These are phyloP conservation scores for Parnassius glacialis DNA, from an alignment of 2,888 invertebrate species.

Conservation along the genomic window DNA sequence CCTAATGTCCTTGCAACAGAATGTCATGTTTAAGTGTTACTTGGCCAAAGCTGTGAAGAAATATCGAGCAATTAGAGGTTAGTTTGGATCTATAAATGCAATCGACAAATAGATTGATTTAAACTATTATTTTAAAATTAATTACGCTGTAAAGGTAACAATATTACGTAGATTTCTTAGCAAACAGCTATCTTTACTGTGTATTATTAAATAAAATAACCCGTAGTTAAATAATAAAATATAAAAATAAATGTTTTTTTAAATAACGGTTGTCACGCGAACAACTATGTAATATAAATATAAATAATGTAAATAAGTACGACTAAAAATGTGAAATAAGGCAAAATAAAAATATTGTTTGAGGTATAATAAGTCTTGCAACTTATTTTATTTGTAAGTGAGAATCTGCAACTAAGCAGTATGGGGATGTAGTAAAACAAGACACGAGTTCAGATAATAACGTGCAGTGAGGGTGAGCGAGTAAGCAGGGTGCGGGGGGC, in stretches of 20 bases:
- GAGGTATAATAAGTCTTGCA: conserved; percentile 5
- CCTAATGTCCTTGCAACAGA: conserved; percentile 12
- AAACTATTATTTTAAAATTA: too few species aligned
- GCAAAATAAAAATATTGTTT: neutral
- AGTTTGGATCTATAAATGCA: conserved; percentile 7
- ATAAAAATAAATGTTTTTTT: too few species aligned
- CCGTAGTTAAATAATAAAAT: too few species aligned
- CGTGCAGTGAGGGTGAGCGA: conserved; percentile 33
- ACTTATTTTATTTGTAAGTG: conserved; percentile 1
- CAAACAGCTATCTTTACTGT: too few species aligned
- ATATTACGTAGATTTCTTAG: too few species aligned
- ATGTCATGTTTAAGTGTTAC: conserved; percentile 12
- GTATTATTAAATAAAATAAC: too few species aligned
- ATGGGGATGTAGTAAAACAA: conserved; percentile 28
- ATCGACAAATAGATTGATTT: conserved; percentile 8
- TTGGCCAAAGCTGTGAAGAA: conserved; percentile 14
- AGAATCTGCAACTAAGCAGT: conserved; percentile 43
- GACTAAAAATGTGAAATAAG: too few species aligned
- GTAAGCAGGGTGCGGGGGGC: conserved; percentile 30
- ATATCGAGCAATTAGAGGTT: conserved; percentile 12
- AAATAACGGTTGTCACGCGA: too few species aligned
- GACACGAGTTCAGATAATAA: conserved; percentile 36
- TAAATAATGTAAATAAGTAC: too few species aligned
- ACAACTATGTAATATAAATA: too few species aligned
- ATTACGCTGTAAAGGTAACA: too few species aligned